Base-by-base conservation (phyloP, 2,888 invertebrate genomes). In the Microplitis deprimator region DNA sequence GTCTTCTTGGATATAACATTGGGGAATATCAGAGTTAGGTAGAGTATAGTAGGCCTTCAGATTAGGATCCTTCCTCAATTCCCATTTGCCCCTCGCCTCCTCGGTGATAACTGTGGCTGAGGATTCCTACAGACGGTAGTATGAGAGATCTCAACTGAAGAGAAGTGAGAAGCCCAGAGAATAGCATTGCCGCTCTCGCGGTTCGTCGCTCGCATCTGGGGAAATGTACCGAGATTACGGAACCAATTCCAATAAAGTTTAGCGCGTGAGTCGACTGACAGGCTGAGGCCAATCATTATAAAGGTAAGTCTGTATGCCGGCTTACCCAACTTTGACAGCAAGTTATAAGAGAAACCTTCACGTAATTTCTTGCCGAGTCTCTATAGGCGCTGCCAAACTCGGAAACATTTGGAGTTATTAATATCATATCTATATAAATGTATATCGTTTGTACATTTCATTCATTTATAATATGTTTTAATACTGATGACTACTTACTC, bases 161-260 rank as follows among this genome's bases (percentile, higher is more conserved):
- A 29, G 61, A 68, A 73, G 29, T 0, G 29, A 38, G n/a, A 40
- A 40, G 16, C 38, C 38, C 38, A 5, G 73, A 68, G 50, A 70
- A 68, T 29, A 67, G 72, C 73, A n/a, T 50, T 65, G 77, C 70
- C n/a, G 68, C 64, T 70, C 73, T 69, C 72, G 72, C 72, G 67
- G 64, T 60, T 71, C 62, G 74, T 80, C 77, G 81, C 82, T 81
- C 83, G 83, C 85, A 85, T 85, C 85, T 85, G 83, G 85, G 85
- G 85, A 87, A 85, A 86, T 87, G 85, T 86, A 84, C 85, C 84
- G 86, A 87, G 87, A 87, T 87, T 87, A 87, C 88, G 85, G 85
- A 85, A 86, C 86, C 88, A 87, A 87, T 88, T 88, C 88, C 88
- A 87, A 87, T 87, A 87, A 87, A 87, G 86, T 87, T 87, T 84